Evolutionary conservation across 2,888 invertebrate genomes (phyloP).

Genomic region (Melinaea menophilus): DNA sequence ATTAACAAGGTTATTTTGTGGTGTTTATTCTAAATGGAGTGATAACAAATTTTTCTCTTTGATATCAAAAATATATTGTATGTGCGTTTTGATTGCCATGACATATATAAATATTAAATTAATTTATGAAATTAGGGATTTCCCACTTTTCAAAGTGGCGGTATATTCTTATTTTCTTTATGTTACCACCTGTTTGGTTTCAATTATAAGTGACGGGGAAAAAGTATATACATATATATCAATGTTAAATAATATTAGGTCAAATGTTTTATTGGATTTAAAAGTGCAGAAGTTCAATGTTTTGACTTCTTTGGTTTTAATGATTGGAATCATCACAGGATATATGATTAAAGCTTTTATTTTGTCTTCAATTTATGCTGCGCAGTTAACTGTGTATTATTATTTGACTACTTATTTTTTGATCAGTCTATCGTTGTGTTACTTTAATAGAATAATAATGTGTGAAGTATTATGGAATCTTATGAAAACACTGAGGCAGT

Average conservation of each 20-base stretch:
- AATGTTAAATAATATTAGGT: conserved; percentile 4
- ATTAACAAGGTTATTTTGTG: background rate
- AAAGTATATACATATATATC: conserved; percentile 8
- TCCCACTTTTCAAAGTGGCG: background rate
- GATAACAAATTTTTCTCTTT: background rate
- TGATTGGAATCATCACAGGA: conserved; percentile 4
- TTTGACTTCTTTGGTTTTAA: background rate
- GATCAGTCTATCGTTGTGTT: background rate
- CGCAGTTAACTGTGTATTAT: background rate
- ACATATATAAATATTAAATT: background rate
- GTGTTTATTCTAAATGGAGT: conserved; percentile 10
- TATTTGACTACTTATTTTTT: background rate
- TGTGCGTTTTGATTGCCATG: conserved; percentile 1
- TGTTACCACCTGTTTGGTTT: conserved; percentile 1
- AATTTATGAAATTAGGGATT: background rate
- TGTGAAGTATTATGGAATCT: conserved; percentile 15
- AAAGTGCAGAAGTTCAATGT: conserved; percentile 6
- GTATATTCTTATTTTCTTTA: background rate
- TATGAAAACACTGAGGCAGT: conserved; percentile 11
- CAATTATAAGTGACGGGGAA: conserved; percentile 12
- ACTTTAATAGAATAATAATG: conserved; percentile 12
- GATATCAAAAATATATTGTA: conserved; percentile 11
- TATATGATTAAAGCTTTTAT: background rate
- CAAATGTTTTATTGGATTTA: background rate
- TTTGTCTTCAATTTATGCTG: background rate